phyloP scores from a whole-genome alignment of 1,140 invertebrate genomes.

The Anadara kagoshimensis region DNA sequence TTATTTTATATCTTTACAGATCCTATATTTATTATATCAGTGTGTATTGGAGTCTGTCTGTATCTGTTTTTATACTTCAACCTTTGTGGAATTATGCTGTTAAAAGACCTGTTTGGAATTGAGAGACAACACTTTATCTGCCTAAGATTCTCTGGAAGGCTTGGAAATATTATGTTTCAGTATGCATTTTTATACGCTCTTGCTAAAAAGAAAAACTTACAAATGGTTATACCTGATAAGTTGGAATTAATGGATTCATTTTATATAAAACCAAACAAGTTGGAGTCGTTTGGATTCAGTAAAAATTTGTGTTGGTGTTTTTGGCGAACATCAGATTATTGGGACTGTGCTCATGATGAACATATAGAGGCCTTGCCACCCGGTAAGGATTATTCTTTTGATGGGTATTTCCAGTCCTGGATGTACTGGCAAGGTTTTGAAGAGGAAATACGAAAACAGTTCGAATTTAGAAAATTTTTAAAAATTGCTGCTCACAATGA shows the following conservation, averaged over 20 bases:
- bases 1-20: no score
- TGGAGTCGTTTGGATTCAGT: slow-evolving; percentile 6
- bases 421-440: slow-evolving; percentile 38
- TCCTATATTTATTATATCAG: no score
- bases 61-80: not conserved
- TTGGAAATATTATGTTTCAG: slow-evolving; percentile 37
- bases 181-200: slow-evolving; percentile 29
- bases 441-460: slow-evolving; percentile 23
- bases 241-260: slow-evolving; percentile 6
- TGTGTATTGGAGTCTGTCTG: no score
- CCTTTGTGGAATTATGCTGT: not conserved
- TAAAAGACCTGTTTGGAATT: not conserved
- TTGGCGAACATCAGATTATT: slow-evolving; percentile 4
- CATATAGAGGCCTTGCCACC: not conserved
- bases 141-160: slow-evolving; percentile 14
- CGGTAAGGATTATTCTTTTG: slow-evolving; percentile 9
- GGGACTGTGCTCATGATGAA: slow-evolving; percentile 35
- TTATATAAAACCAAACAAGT: slow-evolving; percentile 9
- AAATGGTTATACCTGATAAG: slow-evolving; percentile 8
- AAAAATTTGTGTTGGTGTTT: slow-evolving; percentile 12
- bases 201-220: slow-evolving; percentile 9
- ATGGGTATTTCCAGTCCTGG: slow-evolving; percentile 41
- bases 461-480: slow-evolving; percentile 22
- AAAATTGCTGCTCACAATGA: not conserved
- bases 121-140: slow-evolving; percentile 18